Evolutionary conservation across 2,113 vertebrate species (phyloP).

Genomic region (Thermophis baileyi): DNA sequence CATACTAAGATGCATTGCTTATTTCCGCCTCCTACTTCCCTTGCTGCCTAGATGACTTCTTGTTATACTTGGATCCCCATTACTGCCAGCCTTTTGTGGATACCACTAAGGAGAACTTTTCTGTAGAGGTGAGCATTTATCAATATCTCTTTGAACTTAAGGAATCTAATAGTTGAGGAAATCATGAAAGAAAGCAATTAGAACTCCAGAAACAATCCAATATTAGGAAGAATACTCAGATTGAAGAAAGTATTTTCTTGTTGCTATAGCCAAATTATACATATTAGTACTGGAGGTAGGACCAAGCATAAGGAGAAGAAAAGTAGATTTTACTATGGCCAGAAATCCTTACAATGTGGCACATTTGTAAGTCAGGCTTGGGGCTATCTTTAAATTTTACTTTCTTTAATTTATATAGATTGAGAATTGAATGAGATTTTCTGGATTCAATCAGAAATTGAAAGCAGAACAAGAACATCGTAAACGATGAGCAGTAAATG

Average conservation of each 20-base stretch:
- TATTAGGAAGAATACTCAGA: not conserved
- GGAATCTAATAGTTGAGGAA: not conserved
- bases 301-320: not conserved
- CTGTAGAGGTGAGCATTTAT: conserved; percentile 74
- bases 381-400: not conserved
- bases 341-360: not conserved
- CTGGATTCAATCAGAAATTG: not conserved
- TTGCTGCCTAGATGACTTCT: conserved; percentile 78
- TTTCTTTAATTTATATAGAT: not conserved
- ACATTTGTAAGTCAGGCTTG: not conserved
- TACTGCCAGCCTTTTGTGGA: conserved; percentile 88
- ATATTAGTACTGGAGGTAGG: not conserved
- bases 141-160: not conserved
- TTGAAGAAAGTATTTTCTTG: not conserved
- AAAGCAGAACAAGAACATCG: not conserved
- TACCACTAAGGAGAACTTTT: conserved; percentile 74
- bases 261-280: not conserved
- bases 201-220: not conserved
- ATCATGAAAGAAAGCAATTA: not conserved
- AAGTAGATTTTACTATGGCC: not conserved
- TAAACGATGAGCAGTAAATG: not conserved
- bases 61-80: conserved; percentile 91
- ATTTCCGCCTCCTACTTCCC: not conserved
- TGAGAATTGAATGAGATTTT: not conserved
- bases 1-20: not conserved